Conservation (phyloP, 1,140 invertebrate genomes). For the Lepidostoma basale region DNA sequence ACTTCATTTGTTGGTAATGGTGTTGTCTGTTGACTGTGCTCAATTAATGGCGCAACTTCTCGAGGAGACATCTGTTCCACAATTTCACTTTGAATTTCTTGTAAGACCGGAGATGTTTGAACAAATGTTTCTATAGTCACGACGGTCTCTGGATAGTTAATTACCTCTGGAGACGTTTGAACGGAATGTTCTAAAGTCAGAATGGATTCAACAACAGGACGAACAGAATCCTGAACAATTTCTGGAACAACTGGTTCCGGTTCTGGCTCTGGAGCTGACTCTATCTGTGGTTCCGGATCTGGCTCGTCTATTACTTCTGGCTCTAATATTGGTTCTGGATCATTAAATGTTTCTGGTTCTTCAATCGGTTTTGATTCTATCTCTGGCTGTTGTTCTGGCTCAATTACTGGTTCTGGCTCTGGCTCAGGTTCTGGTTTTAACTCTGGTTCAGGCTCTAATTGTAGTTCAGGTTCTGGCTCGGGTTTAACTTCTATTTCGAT, state of each 20-base stretch:
- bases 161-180: constrained; percentile 66
- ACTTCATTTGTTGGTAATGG: constrained; percentile 38
- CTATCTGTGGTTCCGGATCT: background rate
- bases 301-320: background rate
- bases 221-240: background rate
- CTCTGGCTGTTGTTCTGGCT: no score
- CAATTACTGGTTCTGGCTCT: no score
- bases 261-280: background rate
- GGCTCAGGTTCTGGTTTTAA: no score
- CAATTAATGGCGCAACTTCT: constrained; percentile 50
- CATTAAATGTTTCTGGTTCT: no score
- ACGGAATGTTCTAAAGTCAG: constrained; percentile 60
- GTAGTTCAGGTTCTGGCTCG: no score
- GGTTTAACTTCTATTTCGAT: background rate
- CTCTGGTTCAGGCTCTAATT: no score
- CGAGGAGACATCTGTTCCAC: constrained; percentile 60
- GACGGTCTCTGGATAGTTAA: constrained; percentile 52
- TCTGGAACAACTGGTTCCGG: constrained; percentile 22
- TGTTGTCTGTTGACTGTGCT: constrained; percentile 46
- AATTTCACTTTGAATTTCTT: constrained; percentile 57
- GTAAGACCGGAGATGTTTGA: constrained; percentile 62
- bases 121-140: constrained; percentile 61
- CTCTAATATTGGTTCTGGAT: background rate
- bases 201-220: constrained; percentile 66
- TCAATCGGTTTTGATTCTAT: no score